phyloP scores from a whole-genome alignment of 2,113 vertebrate species.

The Odocoileus virginianus region DNA sequence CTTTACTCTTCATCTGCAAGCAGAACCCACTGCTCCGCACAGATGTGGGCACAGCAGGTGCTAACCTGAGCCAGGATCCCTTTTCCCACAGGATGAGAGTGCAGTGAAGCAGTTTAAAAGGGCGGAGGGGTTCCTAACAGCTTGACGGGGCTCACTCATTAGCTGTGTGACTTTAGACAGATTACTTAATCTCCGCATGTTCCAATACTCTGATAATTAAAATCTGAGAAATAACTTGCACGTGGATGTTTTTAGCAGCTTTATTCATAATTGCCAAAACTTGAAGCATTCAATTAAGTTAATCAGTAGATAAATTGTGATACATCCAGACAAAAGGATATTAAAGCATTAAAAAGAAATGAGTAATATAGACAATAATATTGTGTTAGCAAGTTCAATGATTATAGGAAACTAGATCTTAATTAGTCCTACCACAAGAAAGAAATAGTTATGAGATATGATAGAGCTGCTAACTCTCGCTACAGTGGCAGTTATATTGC shows the following conservation, averaged over 20 bases:
- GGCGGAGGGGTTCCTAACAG: not conserved
- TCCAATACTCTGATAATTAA: not conserved
- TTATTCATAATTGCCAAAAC: not conserved
- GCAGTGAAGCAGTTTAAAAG: not conserved
- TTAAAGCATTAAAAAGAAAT: not conserved
- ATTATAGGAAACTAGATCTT: not conserved
- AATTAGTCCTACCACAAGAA: not conserved
- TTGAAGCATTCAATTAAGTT: not conserved
- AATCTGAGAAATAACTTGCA: not conserved
- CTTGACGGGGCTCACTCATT: not conserved
- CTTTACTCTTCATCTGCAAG: not conserved
- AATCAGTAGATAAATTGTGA: not conserved
- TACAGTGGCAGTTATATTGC: not conserved
- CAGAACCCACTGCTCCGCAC: not conserved
- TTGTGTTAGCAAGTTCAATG: not conserved
- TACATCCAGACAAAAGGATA: not conserved
- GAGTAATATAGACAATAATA: not conserved
- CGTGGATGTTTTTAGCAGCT: not conserved
- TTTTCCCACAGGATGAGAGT: not conserved
- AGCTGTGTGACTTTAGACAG: not conserved
- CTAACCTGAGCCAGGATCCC: not conserved
- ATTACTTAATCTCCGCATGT: not conserved
- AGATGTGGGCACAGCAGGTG: not conserved
- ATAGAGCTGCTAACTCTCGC: not conserved
- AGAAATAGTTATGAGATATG: not conserved